Evolutionary conservation across 2,113 vertebrate genomes (phyloP), one percentile per base, ranked within the genome.

Genomic region (Malaclemys terrapin): DNA sequence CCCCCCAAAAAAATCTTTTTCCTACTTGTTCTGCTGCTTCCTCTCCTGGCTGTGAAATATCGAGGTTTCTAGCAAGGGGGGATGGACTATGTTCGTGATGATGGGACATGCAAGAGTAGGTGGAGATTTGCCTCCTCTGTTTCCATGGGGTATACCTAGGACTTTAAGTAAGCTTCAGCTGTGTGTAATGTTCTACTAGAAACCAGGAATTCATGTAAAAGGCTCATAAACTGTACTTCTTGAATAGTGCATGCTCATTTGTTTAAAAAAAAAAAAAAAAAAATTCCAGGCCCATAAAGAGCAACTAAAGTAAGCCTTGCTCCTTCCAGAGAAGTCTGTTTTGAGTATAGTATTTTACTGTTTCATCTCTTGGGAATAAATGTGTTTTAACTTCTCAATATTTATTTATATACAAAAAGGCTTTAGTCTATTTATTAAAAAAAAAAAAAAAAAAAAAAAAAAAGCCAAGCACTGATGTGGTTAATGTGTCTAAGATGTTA

Each of bases 91-190:
- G 88, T 3, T 88, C 29, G 54, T 93, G 90, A 91, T 94, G 94
- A 93, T 94, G 96, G 88, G 95, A 92, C 85, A 78, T 84, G 92
- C 93, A 95, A 57, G 88, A 97, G 95, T 47, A 96, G 96, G 95
- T 96, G 95, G 96, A 92, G 94, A 92, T 94, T 85, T 12, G 82
- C 13, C 75, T 80, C 35, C 24, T 80, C 79, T 82, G 95, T 96
- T 97, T 96, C 96, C 92, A 80, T 88, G 94, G 96, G 93, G 92
- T 96, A 95, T 95, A 85, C 76, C 80, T 53, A 35, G 80, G 85
- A 20, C 27, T 80, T 90, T 56, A 42, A 50, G 45, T 87, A 80
- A 86, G 89, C 80, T 92, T 76, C 80, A 47, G 93, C 89, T 96
- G 85, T 54, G 81, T n/a, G 1, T 94, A 27, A 11, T 90, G 90